Conservation (phyloP, 2,888 invertebrate species). For the Melanargia galathea region DNA sequence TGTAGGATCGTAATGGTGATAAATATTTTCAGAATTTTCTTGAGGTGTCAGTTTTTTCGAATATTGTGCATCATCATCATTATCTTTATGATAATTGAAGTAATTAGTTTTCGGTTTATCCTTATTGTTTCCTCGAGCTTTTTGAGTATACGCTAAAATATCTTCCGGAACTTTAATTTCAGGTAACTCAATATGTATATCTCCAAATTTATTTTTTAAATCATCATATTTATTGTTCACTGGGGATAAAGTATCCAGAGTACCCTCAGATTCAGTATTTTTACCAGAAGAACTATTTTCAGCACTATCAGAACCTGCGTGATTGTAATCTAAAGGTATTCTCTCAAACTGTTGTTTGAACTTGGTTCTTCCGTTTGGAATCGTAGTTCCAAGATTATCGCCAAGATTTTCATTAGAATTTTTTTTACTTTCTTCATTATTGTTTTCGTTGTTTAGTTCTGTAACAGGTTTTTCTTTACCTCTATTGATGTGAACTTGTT, state of each 20-base stretch:
- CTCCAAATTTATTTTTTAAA: constrained; percentile 69
- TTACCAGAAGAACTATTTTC: constrained; percentile 35
- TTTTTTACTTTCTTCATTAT: constrained; percentile 47
- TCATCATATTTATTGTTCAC: constrained; percentile 61
- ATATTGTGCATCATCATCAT: constrained; percentile 45
- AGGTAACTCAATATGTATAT: constrained; percentile 69
- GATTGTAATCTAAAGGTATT: constrained; percentile 73
- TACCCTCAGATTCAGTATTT: constrained; percentile 51
- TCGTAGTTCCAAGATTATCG: constrained; percentile 30
- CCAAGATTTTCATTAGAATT: constrained; percentile 27
- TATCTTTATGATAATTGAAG: constrained; percentile 53
- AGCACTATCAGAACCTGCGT: constrained; percentile 45
- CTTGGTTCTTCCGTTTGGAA: constrained; percentile 54
- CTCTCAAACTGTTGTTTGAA: constrained; percentile 75
- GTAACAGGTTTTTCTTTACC: constrained; percentile 72
- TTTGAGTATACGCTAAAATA: constrained; percentile 62
- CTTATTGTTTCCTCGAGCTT: constrained; percentile 50
- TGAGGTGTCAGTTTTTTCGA: constrained; percentile 29
- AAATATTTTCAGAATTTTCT: constrained; percentile 35
- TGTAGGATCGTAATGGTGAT: constrained; percentile 6
- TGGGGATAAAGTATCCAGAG: constrained; percentile 54
- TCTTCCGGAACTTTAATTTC: constrained; percentile 77
- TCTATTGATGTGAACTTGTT: constrained; percentile 57
- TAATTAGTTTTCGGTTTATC: constrained; percentile 45
- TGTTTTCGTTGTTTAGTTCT: constrained; percentile 62